Percentiles rank a stretch among this genome's conserved stretches.
Conservation (phyloP, 1,140 invertebrate genomes). For the Macrostomum lignano region DNA sequence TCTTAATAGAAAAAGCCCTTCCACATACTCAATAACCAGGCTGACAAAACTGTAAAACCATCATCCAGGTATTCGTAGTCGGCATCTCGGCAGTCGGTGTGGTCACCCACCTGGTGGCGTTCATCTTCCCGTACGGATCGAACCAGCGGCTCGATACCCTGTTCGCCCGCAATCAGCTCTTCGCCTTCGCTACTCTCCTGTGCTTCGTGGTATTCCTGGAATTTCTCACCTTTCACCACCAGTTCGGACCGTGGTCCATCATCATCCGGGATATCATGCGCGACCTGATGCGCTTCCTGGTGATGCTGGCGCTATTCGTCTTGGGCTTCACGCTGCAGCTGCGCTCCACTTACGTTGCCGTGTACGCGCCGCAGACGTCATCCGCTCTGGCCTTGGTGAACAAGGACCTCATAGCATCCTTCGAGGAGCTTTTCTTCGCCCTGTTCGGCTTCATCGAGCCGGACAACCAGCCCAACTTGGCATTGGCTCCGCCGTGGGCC, state of each 20-base stretch:
- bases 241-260: slow-evolving; percentile 79
- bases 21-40: too few relatives aligned
- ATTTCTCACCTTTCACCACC: slow-evolving; percentile 63
- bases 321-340: slow-evolving; percentile 90
- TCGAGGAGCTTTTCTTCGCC: slow-evolving; percentile 85
- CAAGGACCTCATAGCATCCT: too few relatives aligned
- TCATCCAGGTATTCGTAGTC: too few relatives aligned
- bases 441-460: slow-evolving; percentile 80
- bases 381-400: too few relatives aligned
- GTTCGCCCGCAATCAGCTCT: slow-evolving; percentile 50
- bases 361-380: too few relatives aligned
- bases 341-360: too few relatives aligned
- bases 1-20: too few relatives aligned
- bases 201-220: slow-evolving; percentile 88
- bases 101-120: too few relatives aligned
- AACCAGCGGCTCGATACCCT: too few relatives aligned
- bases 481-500: slow-evolving; percentile 30
- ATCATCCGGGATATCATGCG: slow-evolving; percentile 35
- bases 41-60: too few relatives aligned
- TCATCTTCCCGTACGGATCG: too few relatives aligned
- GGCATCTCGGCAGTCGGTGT: too few relatives aligned
- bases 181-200: slow-evolving; percentile 65
- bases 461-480: slow-evolving; percentile 33
- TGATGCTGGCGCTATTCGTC: slow-evolving; percentile 86
- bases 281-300: slow-evolving; percentile 67